A percentile compares a stretch with the other conserved stretches of the same genome.
phyloP scores from a whole-genome alignment of 2,113 vertebrate species.

The Bos indicus region DNA sequence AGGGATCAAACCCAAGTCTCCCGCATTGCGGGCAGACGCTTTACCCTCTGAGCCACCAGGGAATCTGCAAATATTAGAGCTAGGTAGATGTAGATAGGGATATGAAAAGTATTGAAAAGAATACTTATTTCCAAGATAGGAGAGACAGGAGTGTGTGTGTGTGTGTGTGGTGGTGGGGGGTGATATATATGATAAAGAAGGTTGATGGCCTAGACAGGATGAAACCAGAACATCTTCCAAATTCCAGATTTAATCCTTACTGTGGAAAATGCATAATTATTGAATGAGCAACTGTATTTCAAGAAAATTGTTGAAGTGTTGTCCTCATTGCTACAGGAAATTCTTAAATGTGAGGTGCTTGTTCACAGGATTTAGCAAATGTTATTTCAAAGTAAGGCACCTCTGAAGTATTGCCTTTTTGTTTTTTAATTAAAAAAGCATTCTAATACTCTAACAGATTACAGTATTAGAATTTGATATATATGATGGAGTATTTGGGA shows the following conservation, averaged over 20 bases:
- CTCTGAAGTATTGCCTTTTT: background rate
- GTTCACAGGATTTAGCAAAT: background rate
- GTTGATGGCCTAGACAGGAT: background rate
- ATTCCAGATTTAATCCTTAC: background rate
- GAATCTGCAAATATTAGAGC: background rate
- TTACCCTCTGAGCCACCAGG: background rate
- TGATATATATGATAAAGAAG: background rate
- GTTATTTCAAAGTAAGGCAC: background rate
- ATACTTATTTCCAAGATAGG: background rate
- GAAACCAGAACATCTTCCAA: background rate
- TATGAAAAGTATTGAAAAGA: background rate
- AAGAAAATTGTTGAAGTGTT: background rate
- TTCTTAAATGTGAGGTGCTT: background rate
- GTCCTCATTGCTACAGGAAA: background rate
- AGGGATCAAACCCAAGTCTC: background rate
- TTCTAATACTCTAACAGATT: background rate
- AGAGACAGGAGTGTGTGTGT: background rate
- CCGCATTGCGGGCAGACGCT: fast-evolving
- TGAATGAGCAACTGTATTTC: slow-evolving; percentile 6
- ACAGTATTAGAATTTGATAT: background rate
- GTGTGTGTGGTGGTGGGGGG: fast-evolving
- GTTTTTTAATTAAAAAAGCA: background rate
- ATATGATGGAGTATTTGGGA: background rate
- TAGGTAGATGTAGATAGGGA: background rate
- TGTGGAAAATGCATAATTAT: background rate